Evolutionary conservation across 2,888 invertebrate species (phyloP).

Genomic region (Urechis unicinctus): DNA sequence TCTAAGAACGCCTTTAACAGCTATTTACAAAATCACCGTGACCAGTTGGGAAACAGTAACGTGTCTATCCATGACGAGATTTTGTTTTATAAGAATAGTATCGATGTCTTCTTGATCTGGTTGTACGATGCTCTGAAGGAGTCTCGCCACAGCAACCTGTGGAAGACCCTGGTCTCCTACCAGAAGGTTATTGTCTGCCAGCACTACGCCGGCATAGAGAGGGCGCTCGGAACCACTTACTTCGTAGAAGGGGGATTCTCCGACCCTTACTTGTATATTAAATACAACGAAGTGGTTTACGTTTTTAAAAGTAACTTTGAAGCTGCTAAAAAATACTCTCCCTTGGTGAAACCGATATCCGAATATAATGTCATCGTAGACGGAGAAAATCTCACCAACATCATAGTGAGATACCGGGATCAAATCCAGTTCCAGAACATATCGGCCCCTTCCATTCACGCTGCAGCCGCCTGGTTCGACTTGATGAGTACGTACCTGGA

Average conservation of each 20-base stretch:
- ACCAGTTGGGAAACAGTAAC: background rate
- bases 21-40: background rate
- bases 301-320: constrained; percentile 66
- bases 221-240: constrained; percentile 80
- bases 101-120: constrained; percentile 36
- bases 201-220: constrained; percentile 79
- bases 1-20: constrained; percentile 27
- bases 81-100: constrained; percentile 31
- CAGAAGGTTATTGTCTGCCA: constrained; percentile 81
- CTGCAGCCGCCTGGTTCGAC: background rate
- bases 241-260: constrained; percentile 69
- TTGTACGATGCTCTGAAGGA: constrained; percentile 49
- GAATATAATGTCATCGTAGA: background rate
- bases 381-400: background rate
- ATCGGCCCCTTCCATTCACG: background rate
- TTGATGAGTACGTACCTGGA: background rate
- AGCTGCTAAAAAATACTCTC: background rate
- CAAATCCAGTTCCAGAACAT: background rate
- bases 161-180: constrained; percentile 65
- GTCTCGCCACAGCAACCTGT: constrained; percentile 21
- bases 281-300: constrained; percentile 52
- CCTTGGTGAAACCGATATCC: background rate
- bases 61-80: constrained; percentile 28
- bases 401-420: background rate
- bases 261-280: constrained; percentile 60